Evolutionary conservation across 2,797 vertebrate genomes (phyloP).

Genomic region (Karalla daura): DNA sequence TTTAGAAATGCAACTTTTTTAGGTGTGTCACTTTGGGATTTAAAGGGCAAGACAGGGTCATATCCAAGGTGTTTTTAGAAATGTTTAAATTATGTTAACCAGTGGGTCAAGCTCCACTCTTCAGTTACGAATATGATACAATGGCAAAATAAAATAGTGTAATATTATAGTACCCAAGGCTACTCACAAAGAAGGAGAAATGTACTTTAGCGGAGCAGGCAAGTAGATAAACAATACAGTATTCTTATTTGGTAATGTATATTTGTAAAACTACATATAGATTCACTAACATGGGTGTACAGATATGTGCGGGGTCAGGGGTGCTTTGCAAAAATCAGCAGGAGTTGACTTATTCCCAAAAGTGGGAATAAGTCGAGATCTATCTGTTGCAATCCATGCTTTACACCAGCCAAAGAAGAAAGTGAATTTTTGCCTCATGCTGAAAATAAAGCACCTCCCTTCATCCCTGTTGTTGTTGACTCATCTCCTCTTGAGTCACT

Average conservation of each 20-base stretch:
- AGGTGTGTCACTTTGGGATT: too few species aligned
- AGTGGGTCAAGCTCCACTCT: neutral
- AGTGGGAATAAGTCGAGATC: conserved; percentile 29
- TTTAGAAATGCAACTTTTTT: neutral
- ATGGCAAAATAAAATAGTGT: too few species aligned
- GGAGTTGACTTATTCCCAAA: too few species aligned
- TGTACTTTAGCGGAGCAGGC: neutral
- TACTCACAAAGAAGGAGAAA: neutral
- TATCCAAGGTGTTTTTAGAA: too few species aligned
- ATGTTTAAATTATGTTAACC: too few species aligned
- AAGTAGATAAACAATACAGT: too few species aligned
- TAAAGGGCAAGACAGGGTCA: too few species aligned
- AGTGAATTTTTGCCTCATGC: conserved; percentile 50
- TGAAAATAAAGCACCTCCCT: conserved; percentile 25
- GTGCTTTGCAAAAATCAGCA: conserved; percentile 14
- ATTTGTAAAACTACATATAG: conserved; percentile 10
- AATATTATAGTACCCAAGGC: neutral
- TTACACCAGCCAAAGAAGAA: conserved; percentile 59
- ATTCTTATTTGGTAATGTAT: neutral
- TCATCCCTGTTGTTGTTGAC: conserved; percentile 24
- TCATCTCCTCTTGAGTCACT: conserved; percentile 19
- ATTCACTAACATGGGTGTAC: conserved; percentile 6
- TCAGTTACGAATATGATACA: neutral
- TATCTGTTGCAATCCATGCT: conserved; percentile 46
- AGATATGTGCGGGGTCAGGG: conserved; percentile 21